Evolutionary conservation across 2,113 vertebrate species (phyloP).

Genomic region (Bagarius yarrelli): DNA sequence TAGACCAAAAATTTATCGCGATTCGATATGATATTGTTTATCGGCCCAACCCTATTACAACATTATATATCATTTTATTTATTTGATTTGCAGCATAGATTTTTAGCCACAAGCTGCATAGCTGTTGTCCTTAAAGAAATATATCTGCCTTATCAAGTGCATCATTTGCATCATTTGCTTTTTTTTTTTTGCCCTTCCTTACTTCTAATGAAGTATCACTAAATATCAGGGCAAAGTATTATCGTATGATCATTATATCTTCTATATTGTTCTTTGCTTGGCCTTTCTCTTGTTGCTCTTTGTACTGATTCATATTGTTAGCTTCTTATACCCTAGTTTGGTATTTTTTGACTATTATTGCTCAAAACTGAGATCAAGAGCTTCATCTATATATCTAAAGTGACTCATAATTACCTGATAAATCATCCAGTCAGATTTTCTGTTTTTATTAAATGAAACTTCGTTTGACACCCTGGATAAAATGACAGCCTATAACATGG

Average conservation of each 20-base stretch:
- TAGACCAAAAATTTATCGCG: no score
- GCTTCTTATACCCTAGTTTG: background rate
- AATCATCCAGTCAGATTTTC: background rate
- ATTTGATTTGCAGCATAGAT: background rate
- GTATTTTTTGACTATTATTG: no score
- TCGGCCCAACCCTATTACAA: no score
- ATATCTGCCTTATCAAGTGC: no score
- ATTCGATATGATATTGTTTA: no score
- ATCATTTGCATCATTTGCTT: background rate
- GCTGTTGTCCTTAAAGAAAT: no score
- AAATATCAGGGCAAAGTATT: background rate
- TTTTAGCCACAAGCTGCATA: no score
- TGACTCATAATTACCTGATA: background rate
- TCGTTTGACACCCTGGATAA: background rate
- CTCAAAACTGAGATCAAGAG: no score
- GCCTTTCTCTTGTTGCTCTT: background rate
- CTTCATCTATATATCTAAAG: background rate
- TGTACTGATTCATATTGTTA: background rate
- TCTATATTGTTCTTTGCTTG: background rate
- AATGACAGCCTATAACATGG: background rate
- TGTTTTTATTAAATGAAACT: no score
- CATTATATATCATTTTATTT: background rate
- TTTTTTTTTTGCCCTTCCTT: background rate
- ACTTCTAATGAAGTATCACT: background rate
- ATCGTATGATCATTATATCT: background rate